A percentile compares a stretch with the other conserved stretches of the same genome.
Evolutionary conservation across 1,140 invertebrate genomes (phyloP).

Genomic region (Nixonia krombeini): DNA sequence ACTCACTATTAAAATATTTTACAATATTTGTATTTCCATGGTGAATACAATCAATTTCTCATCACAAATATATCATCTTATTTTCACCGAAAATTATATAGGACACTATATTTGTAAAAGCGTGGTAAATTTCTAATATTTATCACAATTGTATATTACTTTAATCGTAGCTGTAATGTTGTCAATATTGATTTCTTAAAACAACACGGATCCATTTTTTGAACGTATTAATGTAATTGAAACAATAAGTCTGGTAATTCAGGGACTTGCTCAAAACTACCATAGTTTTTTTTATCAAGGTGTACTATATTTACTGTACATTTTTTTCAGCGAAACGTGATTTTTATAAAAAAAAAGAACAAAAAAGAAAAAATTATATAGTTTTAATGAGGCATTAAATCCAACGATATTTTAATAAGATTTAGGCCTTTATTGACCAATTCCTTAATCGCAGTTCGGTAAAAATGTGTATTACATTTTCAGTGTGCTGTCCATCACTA

Average conservation of each 20-base stretch:
- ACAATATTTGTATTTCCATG: too few species aligned
- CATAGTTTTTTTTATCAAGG: conserved; percentile 28
- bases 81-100: too few species aligned
- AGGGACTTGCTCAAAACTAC: conserved; percentile 40
- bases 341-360: conserved; percentile 11
- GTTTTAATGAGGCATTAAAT: too few species aligned
- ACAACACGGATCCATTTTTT: background rate
- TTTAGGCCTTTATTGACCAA: too few species aligned
- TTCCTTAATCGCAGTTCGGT: conserved; percentile 13
- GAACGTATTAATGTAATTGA: too few species aligned
- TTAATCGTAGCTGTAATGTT: conserved; percentile 4
- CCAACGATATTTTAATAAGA: too few species aligned
- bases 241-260: conserved; percentile 43
- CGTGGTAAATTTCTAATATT: too few species aligned
- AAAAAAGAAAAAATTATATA: too few species aligned
- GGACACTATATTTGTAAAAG: too few species aligned
- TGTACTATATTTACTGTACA: conserved; percentile 26
- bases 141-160: background rate
- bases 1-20: too few species aligned
- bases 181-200: background rate
- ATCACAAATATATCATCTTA: too few species aligned
- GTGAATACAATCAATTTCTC: too few species aligned
- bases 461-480: conserved; percentile 45
- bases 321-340: conserved; percentile 18
- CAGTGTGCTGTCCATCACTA: conserved; percentile 47